Evolutionary conservation across 2,888 invertebrate genomes (phyloP).

Genomic region (Zelleria hepariella): DNA sequence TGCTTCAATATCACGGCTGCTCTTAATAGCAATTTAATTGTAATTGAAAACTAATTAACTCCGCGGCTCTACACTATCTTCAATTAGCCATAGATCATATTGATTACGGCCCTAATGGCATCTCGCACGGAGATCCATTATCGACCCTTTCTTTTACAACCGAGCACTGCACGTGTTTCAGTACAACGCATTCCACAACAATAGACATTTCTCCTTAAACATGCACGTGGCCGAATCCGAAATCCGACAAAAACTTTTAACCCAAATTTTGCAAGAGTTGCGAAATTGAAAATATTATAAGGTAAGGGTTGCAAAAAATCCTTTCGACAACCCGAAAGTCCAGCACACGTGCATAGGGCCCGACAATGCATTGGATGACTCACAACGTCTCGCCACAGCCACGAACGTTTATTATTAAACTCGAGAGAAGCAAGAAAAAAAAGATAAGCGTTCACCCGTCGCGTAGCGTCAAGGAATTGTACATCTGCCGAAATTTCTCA

Average conservation of each 20-base stretch:
- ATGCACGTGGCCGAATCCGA: conserved; percentile 29
- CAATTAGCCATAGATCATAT: conserved; percentile 40
- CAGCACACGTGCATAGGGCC: conserved; percentile 61
- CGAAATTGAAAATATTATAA: conserved; percentile 44
- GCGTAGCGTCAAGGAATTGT: conserved; percentile 67
- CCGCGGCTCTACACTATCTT: conserved; percentile 27
- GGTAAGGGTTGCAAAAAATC: conserved; percentile 69
- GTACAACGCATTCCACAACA: no score
- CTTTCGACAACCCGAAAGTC: conserved; percentile 63
- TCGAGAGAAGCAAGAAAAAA: conserved; percentile 44
- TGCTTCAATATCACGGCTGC: conserved; percentile 24
- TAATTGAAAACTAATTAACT: conserved; percentile 47
- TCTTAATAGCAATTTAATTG: conserved; percentile 39
- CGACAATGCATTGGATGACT: conserved; percentile 60
- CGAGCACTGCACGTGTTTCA: conserved; percentile 28
- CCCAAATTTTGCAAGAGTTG: conserved; percentile 71
- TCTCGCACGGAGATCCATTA: conserved; percentile 18
- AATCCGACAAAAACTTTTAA: conserved; percentile 38
- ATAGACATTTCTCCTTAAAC: conserved; percentile 11
- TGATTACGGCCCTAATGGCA: conserved; percentile 24
- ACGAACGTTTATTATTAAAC: conserved; percentile 57
- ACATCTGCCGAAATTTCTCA: conserved; percentile 74
- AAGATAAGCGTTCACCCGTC: conserved; percentile 64
- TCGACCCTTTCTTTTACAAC: conserved; percentile 23
- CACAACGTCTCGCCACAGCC: conserved; percentile 43